Percentiles rank a stretch among this genome's conserved stretches.
Conservation (phyloP, 1,140 invertebrate genomes). For the Aphis craccivora region DNA sequence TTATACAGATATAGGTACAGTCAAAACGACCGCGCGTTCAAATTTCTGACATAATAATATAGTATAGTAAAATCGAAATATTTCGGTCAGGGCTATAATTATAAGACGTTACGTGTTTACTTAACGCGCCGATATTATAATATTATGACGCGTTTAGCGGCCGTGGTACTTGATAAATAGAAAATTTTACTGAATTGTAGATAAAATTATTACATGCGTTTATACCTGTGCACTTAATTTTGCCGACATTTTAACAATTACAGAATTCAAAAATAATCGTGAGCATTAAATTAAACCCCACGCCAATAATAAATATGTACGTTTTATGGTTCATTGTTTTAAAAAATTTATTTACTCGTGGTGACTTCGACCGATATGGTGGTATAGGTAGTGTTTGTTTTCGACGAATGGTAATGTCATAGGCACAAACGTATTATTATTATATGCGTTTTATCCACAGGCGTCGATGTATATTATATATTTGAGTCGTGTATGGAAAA, state of each 20-base stretch:
- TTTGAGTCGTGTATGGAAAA: slow-evolving; percentile 7
- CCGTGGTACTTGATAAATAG: not conserved
- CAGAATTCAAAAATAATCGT: slow-evolving; percentile 5
- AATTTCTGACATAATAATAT: not conserved
- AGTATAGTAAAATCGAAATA: not conserved
- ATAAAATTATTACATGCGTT: not conserved
- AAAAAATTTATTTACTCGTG: not conserved
- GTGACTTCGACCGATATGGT: not conserved
- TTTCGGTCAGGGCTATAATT: slow-evolving; percentile 12
- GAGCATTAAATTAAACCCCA: not conserved
- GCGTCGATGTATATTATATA: not conserved
- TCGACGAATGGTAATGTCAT: not conserved
- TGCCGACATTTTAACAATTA: not conserved
- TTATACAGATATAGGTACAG: not conserved
- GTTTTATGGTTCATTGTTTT: slow-evolving; percentile 4
- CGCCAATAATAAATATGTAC: not conserved
- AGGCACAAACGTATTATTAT: not conserved
- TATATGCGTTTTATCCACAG: not conserved
- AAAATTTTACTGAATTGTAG: not conserved
- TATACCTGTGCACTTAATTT: not conserved
- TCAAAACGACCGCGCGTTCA: not conserved
- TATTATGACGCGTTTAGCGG: not conserved
- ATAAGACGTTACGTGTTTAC: not conserved
- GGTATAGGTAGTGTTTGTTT: not conserved
- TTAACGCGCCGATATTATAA: not conserved